phyloP scores from a whole-genome alignment of 2,888 invertebrate species.

The Argyresthia albistria region DNA sequence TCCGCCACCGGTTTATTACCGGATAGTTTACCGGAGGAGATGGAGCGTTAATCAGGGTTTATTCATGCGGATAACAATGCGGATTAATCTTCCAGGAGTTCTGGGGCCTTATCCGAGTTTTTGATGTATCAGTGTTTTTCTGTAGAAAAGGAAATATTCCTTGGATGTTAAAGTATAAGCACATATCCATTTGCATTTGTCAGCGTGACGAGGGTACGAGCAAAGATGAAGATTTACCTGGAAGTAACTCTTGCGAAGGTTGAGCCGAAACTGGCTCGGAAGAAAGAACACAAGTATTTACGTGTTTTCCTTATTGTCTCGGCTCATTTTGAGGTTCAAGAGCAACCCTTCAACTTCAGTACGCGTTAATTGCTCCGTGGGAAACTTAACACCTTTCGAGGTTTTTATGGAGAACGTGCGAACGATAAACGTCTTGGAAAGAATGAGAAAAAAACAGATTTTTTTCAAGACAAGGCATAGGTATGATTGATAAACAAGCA shows the following conservation, averaged over 20 bases:
- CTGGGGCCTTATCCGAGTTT: too few relatives aligned
- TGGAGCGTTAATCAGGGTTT: too few relatives aligned
- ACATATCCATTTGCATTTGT: conserved; percentile 9
- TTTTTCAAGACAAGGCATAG: neutral
- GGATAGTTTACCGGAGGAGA: too few relatives aligned
- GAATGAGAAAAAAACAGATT: conserved; percentile 39
- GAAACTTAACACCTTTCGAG: conserved; percentile 46
- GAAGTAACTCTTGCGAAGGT: neutral
- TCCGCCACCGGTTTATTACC: neutral
- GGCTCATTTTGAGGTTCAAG: conserved; percentile 39
- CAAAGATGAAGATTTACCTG: neutral
- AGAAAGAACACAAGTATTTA: conserved; percentile 24
- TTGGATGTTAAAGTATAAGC: neutral
- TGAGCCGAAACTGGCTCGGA: neutral
- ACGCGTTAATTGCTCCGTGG: conserved; percentile 64
- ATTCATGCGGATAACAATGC: too few relatives aligned
- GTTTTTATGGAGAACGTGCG: conserved; percentile 20
- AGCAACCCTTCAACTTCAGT: conserved; percentile 50
- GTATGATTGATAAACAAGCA: neutral
- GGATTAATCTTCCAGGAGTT: too few relatives aligned
- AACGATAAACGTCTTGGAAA: conserved; percentile 12
- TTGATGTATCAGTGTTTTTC: too few relatives aligned
- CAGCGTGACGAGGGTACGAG: conserved; percentile 5
- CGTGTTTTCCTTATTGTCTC: conserved; percentile 20
- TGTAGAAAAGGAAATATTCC: neutral